Evolutionary conservation across 2,888 invertebrate species (phyloP), one percentile per base, ranked within the genome.

Genomic region (Carcina quercana): DNA sequence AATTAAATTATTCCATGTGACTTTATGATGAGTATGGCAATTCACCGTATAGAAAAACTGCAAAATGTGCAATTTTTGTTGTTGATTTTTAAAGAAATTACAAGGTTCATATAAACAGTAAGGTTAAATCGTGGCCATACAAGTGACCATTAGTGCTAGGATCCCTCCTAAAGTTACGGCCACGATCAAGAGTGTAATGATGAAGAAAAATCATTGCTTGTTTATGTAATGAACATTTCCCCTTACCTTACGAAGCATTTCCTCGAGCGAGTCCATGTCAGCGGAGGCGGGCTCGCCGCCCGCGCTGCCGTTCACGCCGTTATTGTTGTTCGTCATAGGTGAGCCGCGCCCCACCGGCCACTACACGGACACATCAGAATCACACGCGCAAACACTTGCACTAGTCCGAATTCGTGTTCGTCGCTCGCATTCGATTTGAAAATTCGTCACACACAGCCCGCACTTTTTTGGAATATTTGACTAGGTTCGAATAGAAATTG

Each of bases 221-320:
- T 10, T 24, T 10, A 24, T 11, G 11, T 24, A 24, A 12, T 12
- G 10, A 11, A 24, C 17, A 5, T 28, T 20, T 20, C 10, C 1
- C 21, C 69, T 86, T 85, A 91, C 91, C 91, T 91, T 91, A 64
- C 89, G 87, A 64, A 91, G 86, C 89, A 91, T 91, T 78, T 91
- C 91, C 71, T 91, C 91, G 53, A 91, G 85, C 53, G 91, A 91
- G 62, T 91, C 91, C 87, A 91, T 90, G 72, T 90, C 90, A 72
- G 87, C 83, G 71, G 76, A 67, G 57, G 87, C 87, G 66, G 87
- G 86, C 74, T 85, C 86, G 51, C 87, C 87, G 68, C 85, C 87
- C 79, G 86, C 66, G 79, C 86, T 60, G 75, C 85, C 70, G 84
- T 71, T 83, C 55, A 80, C 64, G 31, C 88, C 87, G 79, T 88